Conservation (phyloP, 2,113 vertebrate genomes). For the Callocephalon fimbriatum region DNA sequence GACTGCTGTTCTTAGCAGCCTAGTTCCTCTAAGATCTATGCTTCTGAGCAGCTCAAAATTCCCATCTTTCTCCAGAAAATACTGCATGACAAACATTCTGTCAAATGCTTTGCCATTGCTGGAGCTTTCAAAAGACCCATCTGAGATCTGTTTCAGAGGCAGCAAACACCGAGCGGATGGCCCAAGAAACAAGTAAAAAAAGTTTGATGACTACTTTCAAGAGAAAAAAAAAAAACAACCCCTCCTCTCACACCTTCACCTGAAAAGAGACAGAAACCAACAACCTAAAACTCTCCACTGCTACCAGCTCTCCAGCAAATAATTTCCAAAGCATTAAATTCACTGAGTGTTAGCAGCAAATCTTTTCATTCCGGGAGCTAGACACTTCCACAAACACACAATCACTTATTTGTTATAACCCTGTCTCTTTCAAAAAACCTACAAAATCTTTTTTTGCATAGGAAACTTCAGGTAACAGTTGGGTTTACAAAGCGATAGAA, state of each 20-base stretch:
- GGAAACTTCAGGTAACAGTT: not conserved
- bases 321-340: not conserved
- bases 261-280: not conserved
- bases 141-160: not conserved
- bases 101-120: not conserved
- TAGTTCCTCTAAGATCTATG: not conserved
- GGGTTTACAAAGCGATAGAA: not conserved
- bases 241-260: not conserved
- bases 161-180: not conserved
- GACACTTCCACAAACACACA: not conserved
- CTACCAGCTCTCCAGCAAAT: not conserved
- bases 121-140: not conserved
- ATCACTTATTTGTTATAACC: not conserved
- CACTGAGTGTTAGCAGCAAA: not conserved
- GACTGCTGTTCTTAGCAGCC: not conserved
- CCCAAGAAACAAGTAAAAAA: not conserved
- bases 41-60: not conserved
- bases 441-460: accelerated
- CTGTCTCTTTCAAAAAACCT: not conserved
- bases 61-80: not conserved
- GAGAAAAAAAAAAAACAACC: not conserved
- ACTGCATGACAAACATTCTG: not conserved
- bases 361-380: not conserved
- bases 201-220: not conserved
- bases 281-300: not conserved